Base-by-base conservation (phyloP, 2,888 invertebrate genomes). In the Trichacis sp. region DNA sequence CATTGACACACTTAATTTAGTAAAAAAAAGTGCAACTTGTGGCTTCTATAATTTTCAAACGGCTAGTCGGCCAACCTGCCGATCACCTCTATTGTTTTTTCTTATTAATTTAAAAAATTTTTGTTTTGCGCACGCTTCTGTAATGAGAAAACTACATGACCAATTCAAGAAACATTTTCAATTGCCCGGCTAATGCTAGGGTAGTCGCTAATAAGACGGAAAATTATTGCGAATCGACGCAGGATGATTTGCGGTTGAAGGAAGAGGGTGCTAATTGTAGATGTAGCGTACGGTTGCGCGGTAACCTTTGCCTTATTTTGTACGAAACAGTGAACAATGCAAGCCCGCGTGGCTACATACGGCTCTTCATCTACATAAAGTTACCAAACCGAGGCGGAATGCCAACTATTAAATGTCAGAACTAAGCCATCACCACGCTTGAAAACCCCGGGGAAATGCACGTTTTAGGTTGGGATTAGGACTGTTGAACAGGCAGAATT, bases 401-500 rank as follows among this genome's bases (percentile, higher is more conserved):
- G 64, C 56, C 56, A 64, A 53, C 59, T 56, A 52, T 52, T 55
- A 59, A 64, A 60, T 60, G 59, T 60, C 64, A 60, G 54, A 40
- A 53, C 52, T 60, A 59, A 56, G 38, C 52, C 59, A 43, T 50
- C 49, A 40, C 33, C 33, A 47, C 42, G 42, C 58, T 54, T 48
- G 24, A 64, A 48, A 20, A 55, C 64, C 56, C 38, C 17, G 17
- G 60, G 60, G 60, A 60, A 56, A 56, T 40, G 53, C 53, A 33
- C 50, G 55, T 58, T 59, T 58, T 54, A 40, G 55, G 33, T 46
- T 38, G 38, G 57, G 50, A 64, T 64, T 59, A 64, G 52, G 52
- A 43, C 45, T 42, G 48, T 49, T 20, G 54, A 24, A 53, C 47
- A 15, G 19, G 29, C 47, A 47, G 54, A 50, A 40, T 52, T 50